A percentile compares a stretch with the other conserved stretches of the same genome.
phyloP scores from a whole-genome alignment of 1,140 invertebrate genomes.

The Drosophila repleta region DNA sequence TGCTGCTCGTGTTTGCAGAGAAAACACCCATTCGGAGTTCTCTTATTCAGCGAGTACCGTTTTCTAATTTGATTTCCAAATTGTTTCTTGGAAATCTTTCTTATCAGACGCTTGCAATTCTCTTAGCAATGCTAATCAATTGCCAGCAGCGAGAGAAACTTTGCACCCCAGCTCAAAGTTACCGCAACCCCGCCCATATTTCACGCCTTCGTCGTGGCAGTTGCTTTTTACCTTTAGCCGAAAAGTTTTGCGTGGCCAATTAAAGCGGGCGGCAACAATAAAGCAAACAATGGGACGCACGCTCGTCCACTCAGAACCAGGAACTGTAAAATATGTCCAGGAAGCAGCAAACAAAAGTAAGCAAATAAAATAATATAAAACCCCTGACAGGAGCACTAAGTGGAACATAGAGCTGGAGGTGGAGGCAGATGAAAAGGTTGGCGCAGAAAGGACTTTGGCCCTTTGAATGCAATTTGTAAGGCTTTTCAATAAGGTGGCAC shows the following conservation, averaged over 20 bases:
- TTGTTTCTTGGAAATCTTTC: neutral
- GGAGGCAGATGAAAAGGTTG: neutral
- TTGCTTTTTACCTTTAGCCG: constrained; percentile 15
- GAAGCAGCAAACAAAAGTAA: constrained; percentile 10
- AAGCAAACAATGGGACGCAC: constrained; percentile 8
- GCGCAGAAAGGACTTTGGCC: constrained; percentile 3
- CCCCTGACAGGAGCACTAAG: constrained; percentile 3
- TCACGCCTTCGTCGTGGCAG: neutral
- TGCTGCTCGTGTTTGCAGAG: neutral
- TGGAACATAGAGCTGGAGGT: neutral
- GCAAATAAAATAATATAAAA: neutral
- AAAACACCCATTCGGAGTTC: constrained; percentile 3
- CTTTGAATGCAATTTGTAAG: constrained; percentile 29
- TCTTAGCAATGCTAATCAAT: constrained; percentile 47
- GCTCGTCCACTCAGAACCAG: neutral
- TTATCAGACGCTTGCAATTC: constrained; percentile 17
- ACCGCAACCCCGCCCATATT: neutral
- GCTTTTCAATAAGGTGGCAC: constrained; percentile 35
- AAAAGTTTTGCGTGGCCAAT: constrained; percentile 20
- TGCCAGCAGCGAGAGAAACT: neutral
- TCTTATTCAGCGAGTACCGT: constrained; percentile 29
- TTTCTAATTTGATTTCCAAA: constrained; percentile 47
- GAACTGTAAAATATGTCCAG: constrained; percentile 20
- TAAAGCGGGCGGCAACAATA: constrained; percentile 23
- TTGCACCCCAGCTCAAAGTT: neutral